These are phyloP conservation scores for Eulacestoma nigropectus DNA, from an alignment of 2,113 vertebrate species.

Conservation along the genomic window DNA sequence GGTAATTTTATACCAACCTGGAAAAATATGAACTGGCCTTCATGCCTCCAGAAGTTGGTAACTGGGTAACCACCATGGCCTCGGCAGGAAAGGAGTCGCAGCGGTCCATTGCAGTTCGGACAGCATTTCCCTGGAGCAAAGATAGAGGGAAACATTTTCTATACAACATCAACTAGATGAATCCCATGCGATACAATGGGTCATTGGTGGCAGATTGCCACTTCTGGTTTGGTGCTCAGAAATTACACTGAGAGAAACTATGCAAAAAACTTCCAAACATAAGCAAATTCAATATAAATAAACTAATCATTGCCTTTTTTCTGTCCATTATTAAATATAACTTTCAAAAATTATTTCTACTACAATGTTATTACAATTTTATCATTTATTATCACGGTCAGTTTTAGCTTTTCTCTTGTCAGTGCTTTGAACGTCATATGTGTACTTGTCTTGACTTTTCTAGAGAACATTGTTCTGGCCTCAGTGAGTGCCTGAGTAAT, in stretches of 20 bases:
- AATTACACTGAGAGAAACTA: not conserved
- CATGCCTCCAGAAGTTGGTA: slow-evolving; percentile 84
- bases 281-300: not conserved
- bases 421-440: not conserved
- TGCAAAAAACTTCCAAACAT: not conserved
- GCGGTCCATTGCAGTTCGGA: slow-evolving; percentile 74
- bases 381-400: not conserved
- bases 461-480: not conserved
- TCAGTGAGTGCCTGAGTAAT: not conserved
- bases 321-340: not conserved
- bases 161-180: rapidly evolving
- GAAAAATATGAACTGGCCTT: slow-evolving; percentile 81
- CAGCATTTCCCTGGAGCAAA: slow-evolving; percentile 72
- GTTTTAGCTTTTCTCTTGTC: not conserved
- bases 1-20: slow-evolving; percentile 66
- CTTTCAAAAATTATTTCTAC: not conserved
- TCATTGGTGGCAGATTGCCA: not conserved
- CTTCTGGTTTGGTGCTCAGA: not conserved
- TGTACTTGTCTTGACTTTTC: not conserved
- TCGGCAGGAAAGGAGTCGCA: slow-evolving; percentile 75
- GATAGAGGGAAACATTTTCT: not conserved
- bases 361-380: not conserved
- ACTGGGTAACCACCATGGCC: slow-evolving; percentile 81
- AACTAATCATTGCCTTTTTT: not conserved
- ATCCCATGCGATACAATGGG: not conserved